phyloP scores from a whole-genome alignment of 2,113 vertebrate species.

The Scytalopus superciliaris region DNA sequence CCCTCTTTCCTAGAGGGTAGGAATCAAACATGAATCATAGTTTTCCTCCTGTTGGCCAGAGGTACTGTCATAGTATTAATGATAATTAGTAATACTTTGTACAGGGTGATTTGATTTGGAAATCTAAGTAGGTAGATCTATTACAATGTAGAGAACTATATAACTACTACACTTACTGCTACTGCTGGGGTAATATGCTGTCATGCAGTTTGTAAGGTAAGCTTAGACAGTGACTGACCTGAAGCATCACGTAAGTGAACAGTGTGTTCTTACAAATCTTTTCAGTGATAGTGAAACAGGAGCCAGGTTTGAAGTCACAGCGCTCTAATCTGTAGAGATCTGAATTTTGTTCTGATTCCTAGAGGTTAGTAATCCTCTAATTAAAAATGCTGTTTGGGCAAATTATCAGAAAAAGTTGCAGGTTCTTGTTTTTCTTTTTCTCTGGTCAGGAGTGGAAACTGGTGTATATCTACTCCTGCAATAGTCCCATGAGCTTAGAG shows the following conservation, averaged over 20 bases:
- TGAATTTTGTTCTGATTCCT: background rate
- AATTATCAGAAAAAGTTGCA: background rate
- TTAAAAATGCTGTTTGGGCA: background rate
- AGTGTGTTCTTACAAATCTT: background rate
- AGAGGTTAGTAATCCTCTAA: background rate
- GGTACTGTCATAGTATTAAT: background rate
- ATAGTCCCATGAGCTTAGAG: background rate
- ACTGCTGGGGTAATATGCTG: background rate
- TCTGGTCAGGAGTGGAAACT: background rate
- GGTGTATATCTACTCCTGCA: background rate
- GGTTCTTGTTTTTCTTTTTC: background rate
- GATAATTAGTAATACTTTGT: background rate
- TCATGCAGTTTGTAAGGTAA: background rate
- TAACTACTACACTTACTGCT: background rate
- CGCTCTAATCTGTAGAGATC: background rate
- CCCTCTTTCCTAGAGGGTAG: background rate
- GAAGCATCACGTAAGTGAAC: background rate
- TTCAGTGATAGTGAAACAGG: background rate
- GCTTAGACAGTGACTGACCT: background rate
- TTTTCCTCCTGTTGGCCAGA: background rate
- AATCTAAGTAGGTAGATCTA: background rate
- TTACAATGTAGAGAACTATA: background rate
- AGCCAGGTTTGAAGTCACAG: background rate
- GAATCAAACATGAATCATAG: background rate
- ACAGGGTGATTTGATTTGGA: background rate